Base-by-base conservation (phyloP, 2,888 invertebrate species). In the Clistopyga incitator region DNA sequence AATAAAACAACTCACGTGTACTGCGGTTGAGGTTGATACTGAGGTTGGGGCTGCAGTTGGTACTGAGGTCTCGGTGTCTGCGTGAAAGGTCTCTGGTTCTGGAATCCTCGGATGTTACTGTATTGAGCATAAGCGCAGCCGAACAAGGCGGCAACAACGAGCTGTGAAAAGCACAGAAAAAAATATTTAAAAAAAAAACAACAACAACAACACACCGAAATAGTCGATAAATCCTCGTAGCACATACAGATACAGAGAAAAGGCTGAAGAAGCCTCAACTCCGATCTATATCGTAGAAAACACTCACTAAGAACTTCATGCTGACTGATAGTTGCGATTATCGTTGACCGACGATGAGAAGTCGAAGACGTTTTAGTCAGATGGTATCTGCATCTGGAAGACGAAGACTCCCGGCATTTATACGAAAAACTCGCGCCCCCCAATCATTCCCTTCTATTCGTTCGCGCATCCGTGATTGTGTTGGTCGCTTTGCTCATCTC, bases 271-370 rank as follows among this genome's bases (percentile, higher is more conserved):
- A 38, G 6, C 18, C 10, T 42, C 45, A 76, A 83, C 71, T 50
- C 20, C n/a, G 10, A 38, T 54, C 70, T 34, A 38, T 38, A 23
- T 20, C 42, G 25, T 45, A 78, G 47, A 68, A 59, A 86, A 86
- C 91, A 92, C 92, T 92, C 91, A 92, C 92, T 92, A 90, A 81
- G 87, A 88, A 90, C 88, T 91, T 90, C 92, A 92, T 92, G 86
- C 71, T 86, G 90, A 86, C 20, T 74, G 42, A 34, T 52, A n/a
- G 64, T 80, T 65, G 25, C 25, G 54, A 59, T 61, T 13, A 54
- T 76, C 29, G 23, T 54, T 25, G 54, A 76, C 45, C 29, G 85
- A 56, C 45, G 68, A 70, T 45, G 34, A 56, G 68, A 64, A 56
- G 25, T 59, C 20, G 84, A 71, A 82, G 89, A 88, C 87, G 89